phyloP scores from a whole-genome alignment of 2,888 invertebrate genomes.

The Rhodophaea formosa region DNA sequence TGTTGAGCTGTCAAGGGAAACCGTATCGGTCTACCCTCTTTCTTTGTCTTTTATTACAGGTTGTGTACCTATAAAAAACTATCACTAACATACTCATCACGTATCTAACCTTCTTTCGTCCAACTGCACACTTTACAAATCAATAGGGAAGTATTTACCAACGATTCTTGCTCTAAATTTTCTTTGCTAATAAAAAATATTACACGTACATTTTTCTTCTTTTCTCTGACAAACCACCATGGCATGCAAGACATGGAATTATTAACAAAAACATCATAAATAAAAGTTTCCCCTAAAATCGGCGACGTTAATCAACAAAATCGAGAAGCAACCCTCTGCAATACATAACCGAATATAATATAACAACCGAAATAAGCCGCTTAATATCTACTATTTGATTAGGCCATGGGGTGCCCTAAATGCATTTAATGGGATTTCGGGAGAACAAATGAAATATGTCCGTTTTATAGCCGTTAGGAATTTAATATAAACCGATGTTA shows the following conservation, averaged over 20 bases:
- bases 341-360: slow-evolving; percentile 13
- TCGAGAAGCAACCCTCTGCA: not conserved
- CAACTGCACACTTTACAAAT: too few relatives aligned
- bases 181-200: too few relatives aligned
- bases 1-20: too few relatives aligned
- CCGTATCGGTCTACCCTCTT: too few relatives aligned
- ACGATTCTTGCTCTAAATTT: too few relatives aligned
- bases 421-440: slow-evolving; percentile 67
- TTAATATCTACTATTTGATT: slow-evolving; percentile 75
- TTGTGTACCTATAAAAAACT: too few relatives aligned
- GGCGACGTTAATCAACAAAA: not conserved
- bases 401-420: slow-evolving; percentile 52
- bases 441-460: slow-evolving; percentile 50
- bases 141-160: too few relatives aligned
- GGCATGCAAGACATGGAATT: not conserved
- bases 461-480: slow-evolving; percentile 41
- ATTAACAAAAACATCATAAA: not conserved
- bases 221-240: too few relatives aligned
- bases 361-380: slow-evolving; percentile 50
- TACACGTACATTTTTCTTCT: too few relatives aligned
- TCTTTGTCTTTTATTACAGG: too few relatives aligned
- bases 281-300: not conserved
- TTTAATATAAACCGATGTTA: slow-evolving; percentile 35
- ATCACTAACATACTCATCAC: too few relatives aligned
- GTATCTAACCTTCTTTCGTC: too few relatives aligned